Evolutionary conservation across 1,140 invertebrate genomes (phyloP), one percentile per base, ranked within the genome.

Genomic region (Mizuhopecten yessoensis): DNA sequence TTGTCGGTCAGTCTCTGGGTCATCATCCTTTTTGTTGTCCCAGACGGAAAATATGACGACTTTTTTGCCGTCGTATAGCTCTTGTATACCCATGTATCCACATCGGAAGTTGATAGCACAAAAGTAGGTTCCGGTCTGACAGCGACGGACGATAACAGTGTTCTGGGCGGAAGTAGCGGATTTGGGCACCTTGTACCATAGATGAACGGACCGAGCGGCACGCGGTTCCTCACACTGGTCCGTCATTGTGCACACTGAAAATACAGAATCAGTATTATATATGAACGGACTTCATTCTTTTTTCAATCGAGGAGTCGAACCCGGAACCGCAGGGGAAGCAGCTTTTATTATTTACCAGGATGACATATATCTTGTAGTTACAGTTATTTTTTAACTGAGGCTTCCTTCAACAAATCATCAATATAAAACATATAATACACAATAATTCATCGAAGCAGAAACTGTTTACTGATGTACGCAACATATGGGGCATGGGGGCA

Each of bases 1-100:
- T 33, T 45, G 86, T 57, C 86, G 33, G 33, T 90, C 90, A 33
- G 15, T n/a, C 5, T 45, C 33, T 13, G 90, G 90, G 17, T 90
- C 90, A 13, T 45, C n/a, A 34, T 90, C 86, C 11, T 39, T 88
- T 10, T 87, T 17, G 36, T 75, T 90, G 87, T 90, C 90, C 90
- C 90, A 90, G 11, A 90, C 90, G 86, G 90, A 90, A 88, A 90
- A 90, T 23, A 90, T 90, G 3, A 87, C 86, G 20, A 87, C 75
- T 13, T 88, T 90, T 42, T 17, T 57, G 0, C 90, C 90, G 33
- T 90, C 87, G 34, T 86, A 87, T 0, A 87, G 42, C 33, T 90
- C 87, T 57, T 90, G 90, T 7, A 90, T 90, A 0, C 90, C 90
- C 33, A 42, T 36, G n/a, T 90, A 90, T 57, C 90, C 90, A 33